phyloP scores from a whole-genome alignment of 2,113 vertebrate genomes.

The Ceyx cyanopectus region DNA sequence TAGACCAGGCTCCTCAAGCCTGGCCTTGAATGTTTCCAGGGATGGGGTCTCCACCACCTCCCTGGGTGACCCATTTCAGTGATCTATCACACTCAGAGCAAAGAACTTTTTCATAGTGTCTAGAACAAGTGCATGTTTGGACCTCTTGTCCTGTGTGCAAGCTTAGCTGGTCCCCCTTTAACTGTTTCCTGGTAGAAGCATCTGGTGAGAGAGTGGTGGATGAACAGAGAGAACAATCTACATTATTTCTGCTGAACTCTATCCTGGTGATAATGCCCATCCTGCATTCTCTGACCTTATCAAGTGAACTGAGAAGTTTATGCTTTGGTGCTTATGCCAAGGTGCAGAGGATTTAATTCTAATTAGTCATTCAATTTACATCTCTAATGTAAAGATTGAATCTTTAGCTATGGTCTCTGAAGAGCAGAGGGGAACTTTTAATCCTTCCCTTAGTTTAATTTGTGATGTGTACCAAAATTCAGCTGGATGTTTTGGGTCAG shows the following conservation, averaged over 20 bases:
- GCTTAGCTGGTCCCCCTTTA: neutral
- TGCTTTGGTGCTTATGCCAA: neutral
- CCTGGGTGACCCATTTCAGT: too few species aligned
- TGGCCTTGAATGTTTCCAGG: too few species aligned
- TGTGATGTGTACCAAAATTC: neutral
- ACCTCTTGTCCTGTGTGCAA: neutral
- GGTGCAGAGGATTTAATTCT: neutral
- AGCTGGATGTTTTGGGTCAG: neutral
- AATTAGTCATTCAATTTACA: neutral
- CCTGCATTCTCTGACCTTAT: accelerated
- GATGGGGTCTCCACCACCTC: too few species aligned
- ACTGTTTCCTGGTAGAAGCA: neutral
- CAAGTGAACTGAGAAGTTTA: neutral
- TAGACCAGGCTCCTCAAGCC: too few species aligned
- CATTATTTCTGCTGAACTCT: neutral
- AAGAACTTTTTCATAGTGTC: too few species aligned
- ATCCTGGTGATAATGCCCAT: neutral
- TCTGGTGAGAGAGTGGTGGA: neutral
- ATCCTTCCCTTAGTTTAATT: neutral
- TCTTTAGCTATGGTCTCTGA: neutral
- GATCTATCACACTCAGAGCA: too few species aligned
- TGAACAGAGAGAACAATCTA: neutral
- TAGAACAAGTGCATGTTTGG: neutral
- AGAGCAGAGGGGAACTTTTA: neutral
- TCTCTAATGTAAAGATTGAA: neutral